phyloP scores from a whole-genome alignment of 2,113 vertebrate species.

The Rhadina sibilatrix region DNA sequence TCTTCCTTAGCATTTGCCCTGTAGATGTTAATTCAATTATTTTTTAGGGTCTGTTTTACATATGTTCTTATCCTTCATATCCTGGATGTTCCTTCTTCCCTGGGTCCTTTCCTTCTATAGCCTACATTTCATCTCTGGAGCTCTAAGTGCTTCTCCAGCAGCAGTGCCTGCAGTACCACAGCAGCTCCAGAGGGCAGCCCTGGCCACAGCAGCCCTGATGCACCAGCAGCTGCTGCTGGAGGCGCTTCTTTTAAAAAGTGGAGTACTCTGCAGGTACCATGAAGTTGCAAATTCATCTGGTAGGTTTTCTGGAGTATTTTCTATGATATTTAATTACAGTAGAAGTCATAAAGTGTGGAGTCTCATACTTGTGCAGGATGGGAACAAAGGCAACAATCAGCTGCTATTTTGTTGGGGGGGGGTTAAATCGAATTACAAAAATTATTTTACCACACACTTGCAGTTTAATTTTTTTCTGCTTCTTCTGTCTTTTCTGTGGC shows the following conservation, averaged over 20 bases:
- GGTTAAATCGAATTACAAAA: not conserved
- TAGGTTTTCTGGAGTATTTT: not conserved
- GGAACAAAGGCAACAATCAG: conserved; percentile 2
- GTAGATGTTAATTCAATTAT: not conserved
- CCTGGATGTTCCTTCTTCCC: conserved; percentile 8
- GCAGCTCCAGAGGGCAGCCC: not conserved
- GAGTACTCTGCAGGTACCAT: not conserved
- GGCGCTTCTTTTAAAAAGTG: not conserved
- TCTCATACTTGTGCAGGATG: not conserved
- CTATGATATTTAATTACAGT: not conserved
- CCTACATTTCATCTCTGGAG: not conserved
- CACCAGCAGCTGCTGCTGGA: not conserved
- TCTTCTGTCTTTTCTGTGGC: not conserved
- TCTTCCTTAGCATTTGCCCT: conserved; percentile 8
- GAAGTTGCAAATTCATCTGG: not conserved
- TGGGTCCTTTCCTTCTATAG: not conserved
- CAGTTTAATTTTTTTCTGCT: not conserved
- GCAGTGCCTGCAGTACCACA: not conserved
- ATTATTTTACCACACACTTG: not conserved
- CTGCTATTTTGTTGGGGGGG: not conserved
- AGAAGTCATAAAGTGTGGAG: not conserved
- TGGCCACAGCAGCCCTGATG: not conserved
- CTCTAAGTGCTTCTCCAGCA: not conserved
- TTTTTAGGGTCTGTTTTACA: not conserved
- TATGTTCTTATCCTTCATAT: not conserved